Conservation (phyloP, 2,888 invertebrate species). For the Yponomeuta cagnagella region DNA sequence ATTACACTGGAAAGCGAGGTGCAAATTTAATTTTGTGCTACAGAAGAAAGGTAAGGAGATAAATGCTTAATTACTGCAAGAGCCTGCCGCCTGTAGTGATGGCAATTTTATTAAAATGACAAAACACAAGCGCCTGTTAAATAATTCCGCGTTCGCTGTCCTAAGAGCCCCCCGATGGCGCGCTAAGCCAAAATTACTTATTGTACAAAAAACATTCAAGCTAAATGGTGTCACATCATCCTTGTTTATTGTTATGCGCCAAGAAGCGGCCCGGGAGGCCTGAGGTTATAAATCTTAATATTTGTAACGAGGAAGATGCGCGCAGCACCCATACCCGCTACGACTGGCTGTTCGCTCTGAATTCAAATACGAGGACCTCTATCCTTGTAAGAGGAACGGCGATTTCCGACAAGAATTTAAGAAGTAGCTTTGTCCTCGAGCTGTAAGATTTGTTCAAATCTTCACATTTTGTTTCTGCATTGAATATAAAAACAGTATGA, state of each 20-base stretch:
- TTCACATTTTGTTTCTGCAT: neutral
- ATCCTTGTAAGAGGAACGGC: constrained; percentile 1
- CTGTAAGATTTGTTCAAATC: neutral
- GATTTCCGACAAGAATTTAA: constrained; percentile 1
- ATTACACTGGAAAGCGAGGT: neutral
- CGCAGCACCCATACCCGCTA: neutral
- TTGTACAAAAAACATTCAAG: constrained; percentile 26
- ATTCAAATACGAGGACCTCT: constrained; percentile 5
- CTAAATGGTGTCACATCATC: constrained; percentile 53
- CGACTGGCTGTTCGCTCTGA: constrained; percentile 2
- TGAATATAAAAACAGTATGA: neutral
- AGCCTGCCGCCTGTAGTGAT: constrained; percentile 62
- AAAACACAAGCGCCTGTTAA: constrained; percentile 62
- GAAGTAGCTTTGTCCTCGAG: neutral
- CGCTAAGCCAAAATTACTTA: constrained; percentile 20
- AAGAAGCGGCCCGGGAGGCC: constrained; percentile 20
- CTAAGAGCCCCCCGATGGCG: constrained; percentile 18
- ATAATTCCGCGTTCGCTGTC: constrained; percentile 45
- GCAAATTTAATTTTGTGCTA: constrained; percentile 17
- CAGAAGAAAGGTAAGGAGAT: constrained; percentile 32
- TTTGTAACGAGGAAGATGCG: constrained; percentile 40
- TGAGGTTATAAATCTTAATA: constrained; percentile 49
- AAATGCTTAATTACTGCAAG: constrained; percentile 51
- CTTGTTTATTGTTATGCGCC: constrained; percentile 40
- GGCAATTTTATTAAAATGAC: constrained; percentile 64